Evolutionary conservation across 2,113 vertebrate genomes (phyloP).

Genomic region (Gulo gulo): DNA sequence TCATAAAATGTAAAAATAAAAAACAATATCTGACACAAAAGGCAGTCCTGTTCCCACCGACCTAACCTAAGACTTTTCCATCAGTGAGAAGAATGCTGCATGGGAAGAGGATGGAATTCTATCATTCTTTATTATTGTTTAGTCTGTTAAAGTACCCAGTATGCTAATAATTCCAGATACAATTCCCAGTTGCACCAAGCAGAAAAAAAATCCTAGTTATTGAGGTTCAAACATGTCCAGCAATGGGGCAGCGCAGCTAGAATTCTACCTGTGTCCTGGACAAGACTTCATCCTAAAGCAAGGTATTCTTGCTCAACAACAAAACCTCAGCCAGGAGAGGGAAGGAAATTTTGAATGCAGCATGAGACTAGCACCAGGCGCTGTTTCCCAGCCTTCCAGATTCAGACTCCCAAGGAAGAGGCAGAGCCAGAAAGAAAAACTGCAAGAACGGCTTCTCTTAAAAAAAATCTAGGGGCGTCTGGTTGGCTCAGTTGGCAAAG

Average conservation of each 20-base stretch:
- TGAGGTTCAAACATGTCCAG: neutral
- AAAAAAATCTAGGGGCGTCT: neutral
- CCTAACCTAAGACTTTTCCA: neutral
- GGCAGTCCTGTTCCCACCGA: neutral
- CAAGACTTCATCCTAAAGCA: neutral
- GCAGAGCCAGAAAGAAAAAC: neutral
- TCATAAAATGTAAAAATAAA: conserved; percentile 1
- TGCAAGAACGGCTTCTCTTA: neutral
- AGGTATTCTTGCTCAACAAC: neutral
- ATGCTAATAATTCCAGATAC: neutral
- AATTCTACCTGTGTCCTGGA: neutral
- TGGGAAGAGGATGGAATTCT: neutral
- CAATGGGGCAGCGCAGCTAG: neutral
- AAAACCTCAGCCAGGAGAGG: neutral
- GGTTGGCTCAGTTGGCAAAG: neutral
- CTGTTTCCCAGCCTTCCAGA: neutral
- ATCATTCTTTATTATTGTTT: neutral
- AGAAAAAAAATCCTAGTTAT: neutral
- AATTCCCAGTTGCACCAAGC: neutral
- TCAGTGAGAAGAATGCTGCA: neutral
- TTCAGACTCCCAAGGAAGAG: neutral
- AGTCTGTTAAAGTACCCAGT: neutral
- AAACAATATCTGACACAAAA: neutral
- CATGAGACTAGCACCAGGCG: neutral
- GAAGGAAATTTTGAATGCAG: neutral